phyloP scores from a whole-genome alignment of 2,797 vertebrate species.

The Xiphorhynchus erythropygius region DNA sequence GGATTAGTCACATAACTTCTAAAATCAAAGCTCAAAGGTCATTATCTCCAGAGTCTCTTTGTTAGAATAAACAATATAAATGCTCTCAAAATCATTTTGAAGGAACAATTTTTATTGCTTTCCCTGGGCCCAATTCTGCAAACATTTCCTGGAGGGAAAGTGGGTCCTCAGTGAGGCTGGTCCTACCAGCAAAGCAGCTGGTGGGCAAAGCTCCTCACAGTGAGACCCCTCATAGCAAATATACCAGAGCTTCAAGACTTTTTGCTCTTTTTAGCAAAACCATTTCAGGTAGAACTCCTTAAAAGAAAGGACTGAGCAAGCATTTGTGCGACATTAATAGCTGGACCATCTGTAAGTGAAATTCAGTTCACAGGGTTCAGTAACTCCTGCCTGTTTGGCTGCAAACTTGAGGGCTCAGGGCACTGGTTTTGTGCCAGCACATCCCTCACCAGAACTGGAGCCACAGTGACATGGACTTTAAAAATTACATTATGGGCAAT shows the following conservation, averaged over 20 bases:
- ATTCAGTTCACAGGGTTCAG: neutral
- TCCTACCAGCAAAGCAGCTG: neutral
- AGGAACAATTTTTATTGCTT: constrained; percentile 22
- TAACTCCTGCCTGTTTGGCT: neutral
- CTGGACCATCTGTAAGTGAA: constrained; percentile 2
- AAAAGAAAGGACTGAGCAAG: neutral
- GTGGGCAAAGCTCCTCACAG: neutral
- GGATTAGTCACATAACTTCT: constrained; percentile 54
- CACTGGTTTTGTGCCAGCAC: neutral
- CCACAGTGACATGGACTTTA: neutral
- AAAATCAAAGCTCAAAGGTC: constrained; percentile 41
- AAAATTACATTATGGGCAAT: neutral
- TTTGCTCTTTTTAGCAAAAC: neutral
- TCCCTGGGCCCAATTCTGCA: neutral
- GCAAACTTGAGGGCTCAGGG: neutral
- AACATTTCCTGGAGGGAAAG: constrained; percentile 1
- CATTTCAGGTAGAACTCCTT: neutral
- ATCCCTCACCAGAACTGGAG: neutral
- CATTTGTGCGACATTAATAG: neutral
- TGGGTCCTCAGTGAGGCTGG: neutral
- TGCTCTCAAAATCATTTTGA: neutral
- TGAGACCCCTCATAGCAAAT: neutral
- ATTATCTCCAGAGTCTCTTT: neutral
- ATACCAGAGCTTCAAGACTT: neutral
- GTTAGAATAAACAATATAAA: constrained; percentile 18